A percentile compares a stretch with the other conserved stretches of the same genome.
Evolutionary conservation across 2,797 vertebrate species (phyloP).

Genomic region (Psittacula echo): DNA sequence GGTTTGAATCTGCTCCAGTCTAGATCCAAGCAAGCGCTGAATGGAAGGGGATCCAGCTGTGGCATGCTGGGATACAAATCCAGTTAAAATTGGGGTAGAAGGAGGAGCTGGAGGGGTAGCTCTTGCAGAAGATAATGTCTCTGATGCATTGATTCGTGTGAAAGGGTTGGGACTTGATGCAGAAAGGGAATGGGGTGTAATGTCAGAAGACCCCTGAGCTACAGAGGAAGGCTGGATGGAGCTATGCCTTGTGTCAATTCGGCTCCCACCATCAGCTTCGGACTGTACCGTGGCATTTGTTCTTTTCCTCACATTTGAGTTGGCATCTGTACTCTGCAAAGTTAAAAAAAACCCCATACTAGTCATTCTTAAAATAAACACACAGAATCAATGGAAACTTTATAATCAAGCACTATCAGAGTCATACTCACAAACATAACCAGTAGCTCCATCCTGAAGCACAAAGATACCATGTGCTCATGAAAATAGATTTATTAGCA

Average conservation of each 20-base stretch:
- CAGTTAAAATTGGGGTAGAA: constrained; percentile 84
- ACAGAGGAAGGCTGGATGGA: constrained; percentile 75
- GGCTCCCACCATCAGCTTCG: constrained; percentile 79
- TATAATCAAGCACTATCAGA: neutral
- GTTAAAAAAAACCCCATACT: constrained; percentile 7
- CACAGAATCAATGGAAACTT: neutral
- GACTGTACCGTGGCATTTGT: constrained; percentile 84
- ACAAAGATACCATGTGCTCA: neutral
- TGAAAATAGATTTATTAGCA: neutral
- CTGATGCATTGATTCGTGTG: constrained; percentile 83
- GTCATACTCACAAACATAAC: neutral
- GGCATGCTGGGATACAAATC: constrained; percentile 74
- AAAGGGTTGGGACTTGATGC: constrained; percentile 90
- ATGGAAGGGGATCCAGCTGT: constrained; percentile 79
- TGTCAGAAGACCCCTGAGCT: constrained; percentile 78
- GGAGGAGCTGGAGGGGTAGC: constrained; percentile 81
- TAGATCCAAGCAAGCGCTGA: constrained; percentile 86
- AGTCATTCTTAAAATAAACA: neutral
- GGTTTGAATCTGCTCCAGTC: constrained; percentile 89
- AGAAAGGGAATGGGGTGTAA: constrained; percentile 79
- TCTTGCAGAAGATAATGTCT: constrained; percentile 83
- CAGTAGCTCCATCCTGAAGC: neutral
- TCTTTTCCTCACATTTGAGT: constrained; percentile 93
- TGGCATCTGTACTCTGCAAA: constrained; percentile 87
- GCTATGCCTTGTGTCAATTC: constrained; percentile 83